A percentile compares a stretch with the other conserved stretches of the same genome.
phyloP scores from a whole-genome alignment of 2,113 vertebrate genomes.

The Psittacara wagleri region DNA sequence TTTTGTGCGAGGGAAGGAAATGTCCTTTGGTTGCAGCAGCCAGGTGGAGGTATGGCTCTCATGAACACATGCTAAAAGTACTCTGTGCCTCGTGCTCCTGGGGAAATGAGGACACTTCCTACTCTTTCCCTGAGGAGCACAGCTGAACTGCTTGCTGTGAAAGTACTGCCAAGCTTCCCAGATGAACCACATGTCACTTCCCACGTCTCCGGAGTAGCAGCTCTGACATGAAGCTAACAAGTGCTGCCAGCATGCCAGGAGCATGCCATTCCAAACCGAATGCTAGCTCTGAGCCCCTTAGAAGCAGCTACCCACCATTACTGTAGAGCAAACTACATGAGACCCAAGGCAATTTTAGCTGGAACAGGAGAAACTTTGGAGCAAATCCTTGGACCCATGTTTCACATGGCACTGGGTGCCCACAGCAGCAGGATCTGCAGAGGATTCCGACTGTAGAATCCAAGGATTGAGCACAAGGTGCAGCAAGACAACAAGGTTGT shows the following conservation, averaged over 20 bases:
- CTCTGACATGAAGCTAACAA: neutral
- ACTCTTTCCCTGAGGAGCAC: slow-evolving; percentile 36
- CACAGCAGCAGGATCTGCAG: neutral
- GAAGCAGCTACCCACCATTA: neutral
- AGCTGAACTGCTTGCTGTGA: neutral
- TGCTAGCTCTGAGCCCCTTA: neutral
- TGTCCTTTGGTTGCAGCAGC: neutral
- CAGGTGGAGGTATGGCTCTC: slow-evolving; percentile 31
- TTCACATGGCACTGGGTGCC: neutral
- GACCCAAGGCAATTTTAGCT: neutral
- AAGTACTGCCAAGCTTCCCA: slow-evolving; percentile 52
- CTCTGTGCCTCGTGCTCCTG: neutral
- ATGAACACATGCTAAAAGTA: neutral
- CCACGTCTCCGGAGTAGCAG: slow-evolving; percentile 19
- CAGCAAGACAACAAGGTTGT: neutral
- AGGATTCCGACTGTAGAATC: rapidly evolving
- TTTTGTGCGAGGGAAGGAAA: neutral
- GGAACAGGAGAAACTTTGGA: neutral
- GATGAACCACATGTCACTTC: slow-evolving; percentile 33
- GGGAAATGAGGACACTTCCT: slow-evolving; percentile 48
- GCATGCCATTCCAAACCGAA: neutral
- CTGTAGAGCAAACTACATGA: neutral
- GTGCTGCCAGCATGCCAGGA: neutral
- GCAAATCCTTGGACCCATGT: neutral
- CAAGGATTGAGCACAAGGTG: neutral